phyloP scores from a whole-genome alignment of 2,888 invertebrate genomes.

The Caenorhabditis sp. region DNA sequence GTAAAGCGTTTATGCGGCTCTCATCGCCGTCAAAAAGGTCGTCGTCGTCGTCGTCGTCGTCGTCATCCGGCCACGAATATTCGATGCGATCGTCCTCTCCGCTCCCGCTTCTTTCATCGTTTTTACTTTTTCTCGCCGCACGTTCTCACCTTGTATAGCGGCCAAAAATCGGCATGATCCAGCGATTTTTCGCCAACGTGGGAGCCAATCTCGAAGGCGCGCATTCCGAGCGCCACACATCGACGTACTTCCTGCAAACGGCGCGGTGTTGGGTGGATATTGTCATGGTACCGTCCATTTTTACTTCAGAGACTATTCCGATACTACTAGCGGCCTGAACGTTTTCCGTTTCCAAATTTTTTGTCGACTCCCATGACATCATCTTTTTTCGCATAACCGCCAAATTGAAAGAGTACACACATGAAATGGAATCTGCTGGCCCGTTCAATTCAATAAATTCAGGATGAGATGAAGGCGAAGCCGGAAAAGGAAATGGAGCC shows the following conservation, averaged over 20 bases:
- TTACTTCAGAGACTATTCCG: too few relatives aligned
- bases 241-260: slow-evolving; percentile 81
- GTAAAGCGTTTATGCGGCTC: too few relatives aligned
- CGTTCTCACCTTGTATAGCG: slow-evolving; percentile 81
- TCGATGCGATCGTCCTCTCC: slow-evolving; percentile 28
- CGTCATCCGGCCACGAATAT: too few relatives aligned
- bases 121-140: neutral
- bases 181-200: slow-evolving; percentile 83
- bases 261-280: too few relatives aligned
- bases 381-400: too few relatives aligned
- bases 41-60: too few relatives aligned
- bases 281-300: too few relatives aligned
- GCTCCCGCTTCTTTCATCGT: neutral
- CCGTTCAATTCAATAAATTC: neutral
- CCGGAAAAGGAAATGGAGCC: neutral
- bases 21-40: slow-evolving; percentile 6
- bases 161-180: slow-evolving; percentile 81
- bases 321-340: too few relatives aligned
- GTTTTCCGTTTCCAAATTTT: too few relatives aligned
- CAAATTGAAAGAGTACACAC: slow-evolving; percentile 2
- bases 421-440: neutral
- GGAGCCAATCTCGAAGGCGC: slow-evolving; percentile 82
- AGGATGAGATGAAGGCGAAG: neutral
- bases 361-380: too few relatives aligned
- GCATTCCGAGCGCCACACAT: slow-evolving; percentile 80